Base-by-base conservation (phyloP, 37 sponge, comb jelly and placozoan species). In the Beroe ovata region DNA sequence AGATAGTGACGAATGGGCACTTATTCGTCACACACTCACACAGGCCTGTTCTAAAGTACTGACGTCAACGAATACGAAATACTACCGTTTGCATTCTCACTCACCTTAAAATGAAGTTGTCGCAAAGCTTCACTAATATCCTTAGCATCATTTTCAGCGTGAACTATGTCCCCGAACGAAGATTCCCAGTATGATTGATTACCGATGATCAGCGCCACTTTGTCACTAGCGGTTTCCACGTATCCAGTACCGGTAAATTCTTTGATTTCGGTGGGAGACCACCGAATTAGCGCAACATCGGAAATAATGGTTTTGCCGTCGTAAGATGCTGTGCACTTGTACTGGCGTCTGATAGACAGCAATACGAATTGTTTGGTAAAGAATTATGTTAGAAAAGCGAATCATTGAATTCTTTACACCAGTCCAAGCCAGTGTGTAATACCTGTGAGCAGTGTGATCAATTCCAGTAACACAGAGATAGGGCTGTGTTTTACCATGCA, bases 161-260 rank as follows among this genome's bases (percentile, higher is more conserved):
- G 84, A 21, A 77, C 84, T n/a, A 77, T 77, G n/a, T 77, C 84
- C 23, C 84, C 84, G 54, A 77, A 77, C 4, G 84, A 42, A n/a
- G 84, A 8, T 19, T 89, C 92, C 1, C 64, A 71, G 88, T 97
- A 97, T 38, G 92, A 41, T 81, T 92, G 94, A 89, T 97, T 97
- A 61, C 99, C 99, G 40, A 97, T 94, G 38, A 97, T 89, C 35
- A 97, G 92, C 23, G 99, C 99, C 63, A 61, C 84, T 35, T 77
- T 77, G 38, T 77, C 84, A 38, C 54, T 77, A 2, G 84, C 84
- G 1, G 84, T 42, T 40, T 77, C 84, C 23, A 77, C 54, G 54
- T 36, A 42, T 3, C 84, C 38, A 3, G 54, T 40, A 3, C 54
- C 84, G 0, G 84, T 77, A 20, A 77, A 77, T n/a, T 77, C 28